Evolutionary conservation across 2,797 vertebrate genomes (phyloP).

Genomic region (Halcyon chelicuti): DNA sequence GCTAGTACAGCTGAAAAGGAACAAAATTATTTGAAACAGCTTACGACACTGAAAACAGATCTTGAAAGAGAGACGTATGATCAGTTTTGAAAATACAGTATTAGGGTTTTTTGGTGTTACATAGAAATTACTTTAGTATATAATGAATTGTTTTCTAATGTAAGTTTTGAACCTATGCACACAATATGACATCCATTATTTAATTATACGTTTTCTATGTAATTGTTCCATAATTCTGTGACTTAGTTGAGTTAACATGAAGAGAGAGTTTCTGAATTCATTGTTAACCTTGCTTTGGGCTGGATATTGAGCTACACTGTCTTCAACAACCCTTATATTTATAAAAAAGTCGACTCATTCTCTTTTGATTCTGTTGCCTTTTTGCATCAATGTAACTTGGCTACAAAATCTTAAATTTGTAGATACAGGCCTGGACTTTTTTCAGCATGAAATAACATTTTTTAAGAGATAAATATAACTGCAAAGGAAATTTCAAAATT

Average conservation of each 20-base stretch:
- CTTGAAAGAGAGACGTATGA: constrained; percentile 76
- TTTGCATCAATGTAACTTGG: neutral
- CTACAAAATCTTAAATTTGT: neutral
- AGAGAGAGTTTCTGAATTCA: neutral
- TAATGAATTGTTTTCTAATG: neutral
- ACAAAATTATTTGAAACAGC: constrained; percentile 72
- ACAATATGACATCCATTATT: neutral
- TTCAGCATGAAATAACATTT: neutral
- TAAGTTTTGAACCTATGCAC: neutral
- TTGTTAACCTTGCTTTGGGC: neutral
- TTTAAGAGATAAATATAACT: neutral
- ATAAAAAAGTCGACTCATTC: neutral
- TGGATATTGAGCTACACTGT: neutral
- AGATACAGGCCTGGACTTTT: neutral
- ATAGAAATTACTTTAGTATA: neutral
- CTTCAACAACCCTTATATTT: neutral
- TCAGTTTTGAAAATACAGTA: neutral
- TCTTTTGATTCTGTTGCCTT: neutral
- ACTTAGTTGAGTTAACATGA: neutral
- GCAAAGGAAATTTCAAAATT: neutral
- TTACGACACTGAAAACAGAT: constrained; percentile 77
- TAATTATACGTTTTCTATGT: neutral
- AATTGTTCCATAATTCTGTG: neutral
- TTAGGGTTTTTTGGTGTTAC: neutral
- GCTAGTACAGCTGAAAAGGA: constrained; percentile 79